Base-by-base conservation (phyloP, 2,888 invertebrate species). In the Galeopsomyia nigrocyanea region DNA sequence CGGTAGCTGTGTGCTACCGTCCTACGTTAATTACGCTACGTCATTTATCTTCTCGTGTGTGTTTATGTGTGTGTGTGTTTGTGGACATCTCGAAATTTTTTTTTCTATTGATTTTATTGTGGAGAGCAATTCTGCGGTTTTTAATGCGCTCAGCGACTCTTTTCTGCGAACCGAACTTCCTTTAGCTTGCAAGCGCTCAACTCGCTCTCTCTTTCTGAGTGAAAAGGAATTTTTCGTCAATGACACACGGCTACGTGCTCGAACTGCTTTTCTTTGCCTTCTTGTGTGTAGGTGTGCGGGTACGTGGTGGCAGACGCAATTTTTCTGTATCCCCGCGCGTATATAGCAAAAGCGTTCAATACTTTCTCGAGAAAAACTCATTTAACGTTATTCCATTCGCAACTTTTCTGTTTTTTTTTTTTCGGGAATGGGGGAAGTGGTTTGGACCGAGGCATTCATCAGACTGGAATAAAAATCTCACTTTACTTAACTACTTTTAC, bases 231-330 rank as follows among this genome's bases (percentile, higher is more conserved):
- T 70, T 74, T 67, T 71, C 67, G 74, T 66, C 74, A 71, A 74
- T 74, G 74, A 74, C 74, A 68, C 74, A 60, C n/a, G 53, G 60
- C 63, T 74, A 74, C 74, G 74, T 74, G 74, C 63, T 56, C 62
- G 53, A 74, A 67, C 68, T 73, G 65, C 69, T 69, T 69, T 61
- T 58, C 67, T 60, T 31, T 21, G 53, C 50, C 22, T 13, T 21
- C 39, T 39, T 26, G 26, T 26, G 13, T 39, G 39, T 39, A 10
- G 26, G 26, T 7, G 31, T 31, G 3, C 31, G 31, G 31, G 7
- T 5, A 31, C 3, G 31, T n/a, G n/a, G n/a, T 26, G 26, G 26
- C 26, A 39, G 39, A 39, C 39, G 39, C 39, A 39, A 39, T 39
- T 39, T 39, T 39, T 39, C 39, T 26, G 3, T 26, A 5, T 5